Conservation (phyloP, 2,888 invertebrate species). For the Zygaena filipendulae region DNA sequence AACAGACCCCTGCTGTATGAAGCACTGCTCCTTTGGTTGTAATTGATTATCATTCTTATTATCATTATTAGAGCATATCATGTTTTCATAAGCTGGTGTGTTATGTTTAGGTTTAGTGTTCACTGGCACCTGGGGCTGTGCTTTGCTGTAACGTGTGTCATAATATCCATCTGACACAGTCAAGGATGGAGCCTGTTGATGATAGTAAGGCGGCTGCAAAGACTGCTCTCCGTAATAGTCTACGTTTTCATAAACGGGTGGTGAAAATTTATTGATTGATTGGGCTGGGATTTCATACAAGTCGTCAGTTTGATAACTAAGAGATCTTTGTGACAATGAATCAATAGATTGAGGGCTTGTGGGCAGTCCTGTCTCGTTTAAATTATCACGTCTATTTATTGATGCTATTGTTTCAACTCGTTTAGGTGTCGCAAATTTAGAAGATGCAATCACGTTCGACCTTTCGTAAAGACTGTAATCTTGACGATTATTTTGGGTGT, state of each 20-base stretch:
- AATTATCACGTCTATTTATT: slow-evolving; percentile 49
- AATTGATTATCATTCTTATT: slow-evolving; percentile 48
- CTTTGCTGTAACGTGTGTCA: slow-evolving; percentile 74
- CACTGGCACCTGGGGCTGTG: slow-evolving; percentile 84
- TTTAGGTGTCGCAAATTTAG: slow-evolving; percentile 82
- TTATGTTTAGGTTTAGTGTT: slow-evolving; percentile 51
- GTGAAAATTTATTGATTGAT: slow-evolving; percentile 44
- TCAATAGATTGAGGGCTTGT: slow-evolving; percentile 71
- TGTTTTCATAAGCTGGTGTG: slow-evolving; percentile 59
- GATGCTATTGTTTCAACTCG: slow-evolving; percentile 73
- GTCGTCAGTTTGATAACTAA: slow-evolving; percentile 56
- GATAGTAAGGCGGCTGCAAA: slow-evolving; percentile 72
- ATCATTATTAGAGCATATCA: slow-evolving; percentile 53
- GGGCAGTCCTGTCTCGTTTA: slow-evolving; percentile 44
- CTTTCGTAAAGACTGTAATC: slow-evolving; percentile 72
- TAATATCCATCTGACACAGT: slow-evolving; percentile 56
- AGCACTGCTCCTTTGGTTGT: slow-evolving; percentile 42
- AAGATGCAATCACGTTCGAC: slow-evolving; percentile 79
- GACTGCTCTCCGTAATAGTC: slow-evolving; percentile 78
- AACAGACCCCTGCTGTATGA: slow-evolving; percentile 48
- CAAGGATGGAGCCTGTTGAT: slow-evolving; percentile 57
- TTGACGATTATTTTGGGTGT: slow-evolving; percentile 49
- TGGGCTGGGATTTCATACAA: slow-evolving; percentile 55
- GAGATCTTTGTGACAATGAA: slow-evolving; percentile 70
- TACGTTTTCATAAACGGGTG: slow-evolving; percentile 82